A percentile compares a stretch with the other conserved stretches of the same genome.
phyloP scores from a whole-genome alignment of 2,113 vertebrate species.

The Atractosteus spatula region DNA sequence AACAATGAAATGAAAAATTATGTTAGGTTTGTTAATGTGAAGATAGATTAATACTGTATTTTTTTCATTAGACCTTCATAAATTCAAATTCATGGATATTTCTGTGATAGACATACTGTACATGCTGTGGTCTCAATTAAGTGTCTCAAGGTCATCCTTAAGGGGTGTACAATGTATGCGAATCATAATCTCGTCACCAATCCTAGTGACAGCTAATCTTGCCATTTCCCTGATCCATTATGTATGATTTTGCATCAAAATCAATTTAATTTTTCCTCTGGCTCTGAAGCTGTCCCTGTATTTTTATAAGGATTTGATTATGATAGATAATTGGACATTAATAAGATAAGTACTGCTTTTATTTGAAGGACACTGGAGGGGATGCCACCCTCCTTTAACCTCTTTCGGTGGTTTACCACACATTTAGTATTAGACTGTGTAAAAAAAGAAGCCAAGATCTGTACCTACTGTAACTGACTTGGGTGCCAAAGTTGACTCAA shows the following conservation, averaged over 20 bases:
- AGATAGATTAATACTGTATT: too few relatives aligned
- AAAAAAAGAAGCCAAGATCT: too few relatives aligned
- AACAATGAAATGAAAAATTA: too few relatives aligned
- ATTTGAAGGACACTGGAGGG: background rate
- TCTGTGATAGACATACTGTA: too few relatives aligned
- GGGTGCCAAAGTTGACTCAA: too few relatives aligned
- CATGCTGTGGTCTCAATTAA: background rate
- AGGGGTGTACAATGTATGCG: background rate
- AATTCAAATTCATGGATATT: too few relatives aligned
- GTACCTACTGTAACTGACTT: too few relatives aligned
- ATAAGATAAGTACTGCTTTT: background rate
- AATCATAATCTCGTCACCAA: background rate
- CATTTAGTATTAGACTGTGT: too few relatives aligned
- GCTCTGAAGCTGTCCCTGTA: background rate
- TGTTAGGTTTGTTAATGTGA: too few relatives aligned
- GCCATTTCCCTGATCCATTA: background rate
- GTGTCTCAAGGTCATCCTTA: constrained; percentile 3
- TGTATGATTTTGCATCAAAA: constrained; percentile 3
- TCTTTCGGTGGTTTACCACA: background rate
- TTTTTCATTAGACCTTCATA: too few relatives aligned
- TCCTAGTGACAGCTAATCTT: background rate
- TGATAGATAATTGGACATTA: constrained; percentile 1
- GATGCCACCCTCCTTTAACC: background rate
- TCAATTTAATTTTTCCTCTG: background rate
- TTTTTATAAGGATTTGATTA: background rate